Evolutionary conservation across 1,140 invertebrate species (phyloP), one percentile per base, ranked within the genome.

Genomic region (Metopolophium dirhodum): DNA sequence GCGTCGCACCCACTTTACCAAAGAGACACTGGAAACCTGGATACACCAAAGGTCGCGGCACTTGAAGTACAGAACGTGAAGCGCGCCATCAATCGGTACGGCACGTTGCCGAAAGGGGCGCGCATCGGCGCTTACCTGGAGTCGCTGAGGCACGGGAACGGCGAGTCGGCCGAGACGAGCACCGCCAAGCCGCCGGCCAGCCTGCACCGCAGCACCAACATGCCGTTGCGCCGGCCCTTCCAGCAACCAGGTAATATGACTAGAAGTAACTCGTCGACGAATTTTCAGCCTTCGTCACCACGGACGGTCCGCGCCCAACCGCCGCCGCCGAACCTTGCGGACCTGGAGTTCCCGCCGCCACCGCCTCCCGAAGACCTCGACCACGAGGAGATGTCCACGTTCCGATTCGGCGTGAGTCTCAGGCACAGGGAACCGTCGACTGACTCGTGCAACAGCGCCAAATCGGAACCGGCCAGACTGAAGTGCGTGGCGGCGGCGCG

Each of bases 1-100:
- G 91, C 91, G 51, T 83, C 91, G 35, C 68, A 93, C 57, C 91
- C 91, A n/a, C 82, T 93, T 54, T 93, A 93, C 47, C 91, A 93
- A 94, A 95, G 96, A 93, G 91, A 93, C 18, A 93, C 35, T 54
- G 95, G 96, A 96, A 94, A 96, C 41, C 54, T 85, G 57, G 77
- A 93, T 22, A 93, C 91, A 26, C 91, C 97, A 37, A 96, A 96
- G 93, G 97, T 99, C 92, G 98, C 98, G 94, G 98, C 98, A 30
- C 96, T 99, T 94, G 99, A 99, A 96, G 98, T 99, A 94, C 98
- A 99, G 95, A 99, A 99, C 96, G 98, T 99, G 92, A 98, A 99
- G 95, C 97, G 98, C 94, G 98, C 98, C 14, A 99, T 99, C 93
- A 99, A 98, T 95, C 96, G 98, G n/a, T 99, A 99, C 95, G 99